Base-by-base conservation (phyloP, 2,797 vertebrate species). In the Brotula barbata region DNA sequence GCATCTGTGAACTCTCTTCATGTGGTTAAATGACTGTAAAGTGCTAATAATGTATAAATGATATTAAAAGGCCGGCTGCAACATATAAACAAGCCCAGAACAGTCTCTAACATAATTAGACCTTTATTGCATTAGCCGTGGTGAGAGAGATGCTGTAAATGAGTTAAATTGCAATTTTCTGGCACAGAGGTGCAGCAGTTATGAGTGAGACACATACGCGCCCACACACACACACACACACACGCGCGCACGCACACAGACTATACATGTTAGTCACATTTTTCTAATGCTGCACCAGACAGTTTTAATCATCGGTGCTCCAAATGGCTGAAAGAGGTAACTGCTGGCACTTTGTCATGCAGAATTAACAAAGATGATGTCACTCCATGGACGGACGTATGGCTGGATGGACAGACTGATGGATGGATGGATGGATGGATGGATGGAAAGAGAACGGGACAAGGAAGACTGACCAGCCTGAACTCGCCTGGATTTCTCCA, bases 391-490 rank as follows among this genome's bases (percentile, higher is more conserved):
- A 28, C 14, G 19, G 53, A 31, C 15, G 8, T 31, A 37, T 53
- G 34, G 25, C 33, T 40, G 42, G 70, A 63, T 39, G 46, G 50
- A 49, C n/a, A n/a, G n/a, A n/a, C n/a, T n/a, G n/a, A n/a, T n/a
- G n/a, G n/a, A n/a, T n/a, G n/a, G n/a, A n/a, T n/a, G n/a, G 19
- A 50, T 14, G 16, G 45, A 28, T 19, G 19, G 53, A 31, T 19
- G 8, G 36, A 37, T 53, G 34, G 25, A 28, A 2, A 17, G 45
- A 31, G 23, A 6, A 10, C 60, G 50, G 64, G 47, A 71, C 45
- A 45, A 33, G 53, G 57, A 71, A 62, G 54, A 66, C 52, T 73
- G 81, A 70, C 80, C 73, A 25, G 67, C 63, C 55, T 68, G 75
- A 75, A 65, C 76, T 52, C 33, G 46, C 53, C 69, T 52, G 52